These are phyloP conservation scores for Liopterus haemorrhoidalis DNA, from an alignment of 2,888 invertebrate genomes.

Conservation along the genomic window DNA sequence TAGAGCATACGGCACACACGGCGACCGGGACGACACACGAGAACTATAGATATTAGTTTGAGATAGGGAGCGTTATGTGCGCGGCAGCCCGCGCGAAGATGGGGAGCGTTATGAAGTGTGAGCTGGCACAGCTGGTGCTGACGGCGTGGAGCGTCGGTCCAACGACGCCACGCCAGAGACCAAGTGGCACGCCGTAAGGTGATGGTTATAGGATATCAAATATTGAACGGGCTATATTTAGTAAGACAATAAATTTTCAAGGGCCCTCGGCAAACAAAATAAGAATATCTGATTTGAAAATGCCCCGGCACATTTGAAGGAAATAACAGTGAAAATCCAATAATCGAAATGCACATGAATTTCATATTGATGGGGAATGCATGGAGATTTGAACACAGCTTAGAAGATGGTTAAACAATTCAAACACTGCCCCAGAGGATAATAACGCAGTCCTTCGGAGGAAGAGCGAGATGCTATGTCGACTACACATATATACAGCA, in stretches of 20 bases:
- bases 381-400: conserved; percentile 34
- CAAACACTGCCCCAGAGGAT: conserved; percentile 35
- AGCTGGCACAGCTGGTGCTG: conserved; percentile 44
- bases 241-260: conserved; percentile 35
- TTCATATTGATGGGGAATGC: conserved; percentile 29
- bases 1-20: conserved; percentile 22
- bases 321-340: background rate
- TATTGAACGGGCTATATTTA: conserved; percentile 42
- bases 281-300: background rate
- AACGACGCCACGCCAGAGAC: background rate
- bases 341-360: conserved; percentile 8
- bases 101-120: conserved; percentile 45
- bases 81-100: conserved; percentile 30
- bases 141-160: conserved; percentile 40
- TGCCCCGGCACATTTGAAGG: background rate
- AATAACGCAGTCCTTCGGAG: conserved; percentile 34
- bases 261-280: conserved; percentile 11
- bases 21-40: conserved; percentile 26
- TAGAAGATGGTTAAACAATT: conserved; percentile 36
- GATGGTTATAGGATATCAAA: conserved; percentile 41
- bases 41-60: conserved; percentile 35
- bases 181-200: background rate
- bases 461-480: conserved; percentile 17
- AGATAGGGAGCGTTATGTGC: conserved; percentile 30
- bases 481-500: conserved; percentile 11